Conservation (phyloP, 35 echinoderm and acorn worm genomes). For the Holothuria glaberrima region DNA sequence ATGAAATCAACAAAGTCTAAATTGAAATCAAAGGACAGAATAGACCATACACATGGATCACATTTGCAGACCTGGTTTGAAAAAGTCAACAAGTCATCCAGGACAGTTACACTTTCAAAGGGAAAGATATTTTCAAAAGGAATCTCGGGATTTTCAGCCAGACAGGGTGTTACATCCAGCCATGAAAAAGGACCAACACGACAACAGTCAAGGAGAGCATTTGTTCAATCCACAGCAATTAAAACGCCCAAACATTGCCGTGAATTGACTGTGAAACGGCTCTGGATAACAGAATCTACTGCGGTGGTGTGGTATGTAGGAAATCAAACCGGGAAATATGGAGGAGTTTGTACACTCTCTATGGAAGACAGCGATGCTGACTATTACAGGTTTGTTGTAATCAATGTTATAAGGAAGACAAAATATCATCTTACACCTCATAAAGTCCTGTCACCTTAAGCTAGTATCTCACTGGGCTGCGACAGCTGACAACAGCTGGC, state of each 20-base stretch:
- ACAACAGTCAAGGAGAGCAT: not conserved
- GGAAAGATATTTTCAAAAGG: not conserved
- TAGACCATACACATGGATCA: conserved; percentile 23
- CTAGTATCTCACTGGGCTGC: too few species aligned
- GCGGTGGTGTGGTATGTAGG: conserved; percentile 55
- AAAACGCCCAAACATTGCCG: conserved; percentile 53
- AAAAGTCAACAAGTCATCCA: not conserved
- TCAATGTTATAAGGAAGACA: too few species aligned
- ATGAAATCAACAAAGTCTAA: conserved; percentile 57
- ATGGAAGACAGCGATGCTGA: conserved; percentile 36
- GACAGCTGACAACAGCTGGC: too few species aligned
- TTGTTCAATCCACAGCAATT: conserved; percentile 36
- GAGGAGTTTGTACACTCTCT: conserved; percentile 62
- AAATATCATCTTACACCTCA: too few species aligned
- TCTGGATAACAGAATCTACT: conserved; percentile 43
- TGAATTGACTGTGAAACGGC: conserved; percentile 45
- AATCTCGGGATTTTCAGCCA: conserved; percentile 38
- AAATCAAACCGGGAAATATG: conserved; percentile 21
- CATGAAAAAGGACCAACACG: not conserved
- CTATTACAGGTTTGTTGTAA: conserved; percentile 58
- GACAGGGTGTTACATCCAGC: conserved; percentile 1
- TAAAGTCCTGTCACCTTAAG: too few species aligned
- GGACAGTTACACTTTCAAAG: not conserved
- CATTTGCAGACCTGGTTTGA: conserved; percentile 12
- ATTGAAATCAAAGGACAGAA: conserved; percentile 8